Base-by-base conservation (phyloP, 2,113 vertebrate species). In the Furnarius figulus region DNA sequence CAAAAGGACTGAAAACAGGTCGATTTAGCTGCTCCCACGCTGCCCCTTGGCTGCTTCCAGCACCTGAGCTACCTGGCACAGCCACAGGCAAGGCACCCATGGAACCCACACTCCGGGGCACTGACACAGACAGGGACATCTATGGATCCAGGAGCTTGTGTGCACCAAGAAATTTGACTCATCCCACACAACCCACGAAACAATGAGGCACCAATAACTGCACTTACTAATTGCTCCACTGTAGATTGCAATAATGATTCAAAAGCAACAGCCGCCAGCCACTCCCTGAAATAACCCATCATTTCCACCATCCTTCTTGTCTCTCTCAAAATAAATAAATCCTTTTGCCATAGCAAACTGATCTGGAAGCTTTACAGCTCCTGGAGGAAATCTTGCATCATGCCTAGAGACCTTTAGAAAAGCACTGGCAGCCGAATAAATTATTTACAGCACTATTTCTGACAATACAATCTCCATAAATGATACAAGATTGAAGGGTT, bases 381-480 rank as follows among this genome's bases (percentile, higher is more conserved):
- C 92, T 85, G 89, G 22, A 95, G 95, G 93, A 91, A 96, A 94
- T 95, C 76, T 95, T 74, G 90, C 84, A 49, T 71, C 56, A 91
- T 6, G 85, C 92, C 93, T 81, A 42, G 93, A 95, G 97, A 93
- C 90, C 93, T 96, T 92, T 94, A 95, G 90, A 96, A 96, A 96
- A 96, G 90, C 93, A 89, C 56, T 85, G 82, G 94, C 94, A 96
- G 95, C 90, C 83, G 84, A 95, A 95, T 97, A 96, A 97, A 97
- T 96, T 95, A 96, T 97, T 95, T 95, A 96, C 72, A 87, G 95
- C 58, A 47, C 95, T 93, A 83, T 90, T 96, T 94, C 95, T 97
- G 97, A 97, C 95, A 96, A 96, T 91, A 91, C 91, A 91, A 93
- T 95, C 95, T 95, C 85, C 97, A 97, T 95, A 96, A 96, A 96